Percentiles rank a stretch among this genome's conserved stretches.
phyloP scores from a whole-genome alignment of 2,113 vertebrate genomes.

The Helogale parvula region DNA sequence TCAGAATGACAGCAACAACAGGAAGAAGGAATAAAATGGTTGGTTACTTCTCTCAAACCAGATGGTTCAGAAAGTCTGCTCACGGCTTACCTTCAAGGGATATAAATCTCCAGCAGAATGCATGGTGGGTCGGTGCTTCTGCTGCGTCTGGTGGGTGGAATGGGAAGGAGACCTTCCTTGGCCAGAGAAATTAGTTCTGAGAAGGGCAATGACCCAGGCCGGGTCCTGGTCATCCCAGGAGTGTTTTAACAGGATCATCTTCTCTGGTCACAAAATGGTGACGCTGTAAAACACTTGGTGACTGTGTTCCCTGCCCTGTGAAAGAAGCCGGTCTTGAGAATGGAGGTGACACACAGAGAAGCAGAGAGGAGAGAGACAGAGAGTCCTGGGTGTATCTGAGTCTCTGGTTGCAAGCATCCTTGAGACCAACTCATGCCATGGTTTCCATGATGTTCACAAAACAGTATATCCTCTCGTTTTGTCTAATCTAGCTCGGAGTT shows the following conservation, averaged over 20 bases:
- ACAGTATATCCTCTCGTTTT: not conserved
- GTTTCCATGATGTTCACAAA: not conserved
- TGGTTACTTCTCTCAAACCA: constrained; percentile 77
- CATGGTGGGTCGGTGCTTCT: not conserved
- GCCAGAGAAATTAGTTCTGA: not conserved
- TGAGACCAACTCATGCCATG: not conserved
- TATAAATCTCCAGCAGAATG: constrained; percentile 48
- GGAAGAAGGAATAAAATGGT: constrained; percentile 68
- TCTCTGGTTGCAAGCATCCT: not conserved
- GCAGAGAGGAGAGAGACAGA: not conserved
- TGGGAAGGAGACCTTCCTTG: not conserved
- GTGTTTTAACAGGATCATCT: not conserved
- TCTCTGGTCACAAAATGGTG: not conserved
- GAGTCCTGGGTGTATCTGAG: not conserved
- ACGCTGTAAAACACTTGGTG: not conserved
- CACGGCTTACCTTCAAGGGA: constrained; percentile 68
- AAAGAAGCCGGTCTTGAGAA: not conserved
- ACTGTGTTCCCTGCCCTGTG: not conserved
- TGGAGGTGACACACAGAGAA: not conserved
- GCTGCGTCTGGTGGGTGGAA: constrained; percentile 12
- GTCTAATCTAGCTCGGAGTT: not conserved
- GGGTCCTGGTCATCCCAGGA: not conserved
- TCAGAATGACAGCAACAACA: constrained; percentile 12
- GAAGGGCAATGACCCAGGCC: not conserved
- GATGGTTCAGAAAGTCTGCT: constrained; percentile 78